These are phyloP conservation scores for Ectemnius continuus DNA, from an alignment of 2,888 invertebrate genomes.

Conservation along the genomic window DNA sequence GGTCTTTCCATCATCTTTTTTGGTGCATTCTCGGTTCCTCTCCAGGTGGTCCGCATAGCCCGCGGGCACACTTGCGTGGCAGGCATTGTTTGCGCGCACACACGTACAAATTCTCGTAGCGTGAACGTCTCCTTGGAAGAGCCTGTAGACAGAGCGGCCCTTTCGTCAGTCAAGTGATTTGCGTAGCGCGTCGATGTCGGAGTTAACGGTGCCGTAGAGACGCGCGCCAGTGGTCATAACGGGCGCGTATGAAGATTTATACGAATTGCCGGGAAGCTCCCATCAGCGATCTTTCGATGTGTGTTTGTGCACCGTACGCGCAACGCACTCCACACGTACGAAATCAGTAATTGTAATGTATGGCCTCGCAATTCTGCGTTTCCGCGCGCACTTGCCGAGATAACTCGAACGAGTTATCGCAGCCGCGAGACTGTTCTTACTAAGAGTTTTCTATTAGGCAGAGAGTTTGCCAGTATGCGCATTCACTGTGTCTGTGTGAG, in stretches of 20 bases:
- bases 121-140: neutral
- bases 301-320: neutral
- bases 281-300: slow-evolving; percentile 8
- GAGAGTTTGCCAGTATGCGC: neutral
- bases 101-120: too few species aligned
- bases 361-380: too few species aligned
- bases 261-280: neutral
- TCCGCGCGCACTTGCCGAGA: too few species aligned
- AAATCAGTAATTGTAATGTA: slow-evolving; percentile 2
- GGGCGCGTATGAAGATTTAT: slow-evolving; percentile 7
- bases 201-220: slow-evolving; percentile 4
- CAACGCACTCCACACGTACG: neutral
- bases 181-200: slow-evolving; percentile 9
- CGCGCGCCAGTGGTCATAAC: neutral
- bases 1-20: too few species aligned
- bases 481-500: too few species aligned
- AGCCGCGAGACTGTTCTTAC: neutral
- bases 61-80: too few species aligned
- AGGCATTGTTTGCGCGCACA: too few species aligned
- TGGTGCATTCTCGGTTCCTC: too few species aligned
- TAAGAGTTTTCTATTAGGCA: slow-evolving; percentile 7
- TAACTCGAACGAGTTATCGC: neutral
- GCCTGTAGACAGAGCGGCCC: neutral
- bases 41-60: too few species aligned
- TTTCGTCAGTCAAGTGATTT: neutral